Evolutionary conservation across 2,888 invertebrate species (phyloP).

Genomic region (Prenolepis imparis): DNA sequence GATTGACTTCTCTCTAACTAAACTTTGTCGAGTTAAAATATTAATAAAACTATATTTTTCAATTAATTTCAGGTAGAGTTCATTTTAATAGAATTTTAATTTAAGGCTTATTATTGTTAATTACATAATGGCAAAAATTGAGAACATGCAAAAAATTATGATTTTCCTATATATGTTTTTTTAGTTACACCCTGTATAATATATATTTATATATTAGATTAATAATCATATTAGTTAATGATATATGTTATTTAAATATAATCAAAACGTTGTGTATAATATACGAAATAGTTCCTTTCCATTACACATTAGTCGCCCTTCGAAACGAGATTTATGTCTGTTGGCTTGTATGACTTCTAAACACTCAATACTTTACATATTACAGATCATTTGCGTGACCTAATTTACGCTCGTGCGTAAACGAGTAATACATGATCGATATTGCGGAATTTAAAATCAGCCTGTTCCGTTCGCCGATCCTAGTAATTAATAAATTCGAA

Average conservation of each 20-base stretch:
- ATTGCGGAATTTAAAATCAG: conserved; percentile 42
- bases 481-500: conserved; percentile 60
- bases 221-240: background rate
- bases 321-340: background rate
- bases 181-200: too few relatives aligned
- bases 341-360: background rate
- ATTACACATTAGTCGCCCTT: background rate
- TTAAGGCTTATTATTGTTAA: too few relatives aligned
- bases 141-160: too few relatives aligned
- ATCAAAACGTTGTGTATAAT: background rate
- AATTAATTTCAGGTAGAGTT: too few relatives aligned
- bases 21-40: too few relatives aligned
- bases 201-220: too few relatives aligned
- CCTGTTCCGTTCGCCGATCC: conserved; percentile 31
- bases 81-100: too few relatives aligned
- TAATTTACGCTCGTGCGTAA: conserved; percentile 21
- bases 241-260: background rate
- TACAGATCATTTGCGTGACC: conserved; percentile 35
- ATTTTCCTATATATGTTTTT: too few relatives aligned
- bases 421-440: conserved; percentile 23
- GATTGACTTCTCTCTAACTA: too few relatives aligned
- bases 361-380: conserved; percentile 28
- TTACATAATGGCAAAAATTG: too few relatives aligned
- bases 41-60: too few relatives aligned
- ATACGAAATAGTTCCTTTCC: background rate